Evolutionary conservation across 2,888 invertebrate genomes (phyloP).

Genomic region (Nematopogon swammerdamellus): DNA sequence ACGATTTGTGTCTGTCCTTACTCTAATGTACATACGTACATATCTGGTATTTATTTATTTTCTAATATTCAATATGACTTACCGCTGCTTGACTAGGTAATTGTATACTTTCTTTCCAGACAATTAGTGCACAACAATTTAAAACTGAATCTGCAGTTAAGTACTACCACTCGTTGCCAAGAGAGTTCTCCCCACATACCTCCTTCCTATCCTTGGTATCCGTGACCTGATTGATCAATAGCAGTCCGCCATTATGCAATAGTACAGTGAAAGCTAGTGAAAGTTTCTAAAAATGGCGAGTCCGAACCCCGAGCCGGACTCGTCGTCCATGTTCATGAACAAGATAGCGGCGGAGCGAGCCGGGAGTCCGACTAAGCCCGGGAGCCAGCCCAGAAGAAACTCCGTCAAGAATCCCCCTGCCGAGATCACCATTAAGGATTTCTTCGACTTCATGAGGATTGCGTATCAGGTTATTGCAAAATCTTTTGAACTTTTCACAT

Average conservation of each 20-base stretch:
- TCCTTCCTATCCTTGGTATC: not conserved
- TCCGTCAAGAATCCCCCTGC: constrained; percentile 25
- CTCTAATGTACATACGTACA: no score
- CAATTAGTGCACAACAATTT: no score
- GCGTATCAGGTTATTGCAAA: constrained; percentile 66
- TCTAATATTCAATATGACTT: no score
- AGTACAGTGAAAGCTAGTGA: constrained; percentile 1
- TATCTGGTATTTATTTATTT: no score
- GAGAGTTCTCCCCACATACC: no score
- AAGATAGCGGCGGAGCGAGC: constrained; percentile 17
- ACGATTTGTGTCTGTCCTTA: no score
- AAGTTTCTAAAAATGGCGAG: constrained; percentile 28
- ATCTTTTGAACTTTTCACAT: no score
- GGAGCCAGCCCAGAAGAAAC: constrained; percentile 23
- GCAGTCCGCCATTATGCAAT: no score
- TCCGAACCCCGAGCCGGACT: constrained; percentile 29
- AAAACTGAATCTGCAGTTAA: no score
- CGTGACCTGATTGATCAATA: not conserved
- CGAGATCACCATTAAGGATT: constrained; percentile 66
- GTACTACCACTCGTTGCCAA: no score
- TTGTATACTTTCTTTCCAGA: no score
- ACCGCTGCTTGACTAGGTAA: no score
- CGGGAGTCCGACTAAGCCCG: constrained; percentile 22
- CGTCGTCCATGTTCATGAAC: constrained; percentile 39
- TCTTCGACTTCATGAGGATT: constrained; percentile 69